Base-by-base conservation (phyloP, 30 jellyfish, hydroid and myxozoan genomes). In the Aurelia coerulea region DNA sequence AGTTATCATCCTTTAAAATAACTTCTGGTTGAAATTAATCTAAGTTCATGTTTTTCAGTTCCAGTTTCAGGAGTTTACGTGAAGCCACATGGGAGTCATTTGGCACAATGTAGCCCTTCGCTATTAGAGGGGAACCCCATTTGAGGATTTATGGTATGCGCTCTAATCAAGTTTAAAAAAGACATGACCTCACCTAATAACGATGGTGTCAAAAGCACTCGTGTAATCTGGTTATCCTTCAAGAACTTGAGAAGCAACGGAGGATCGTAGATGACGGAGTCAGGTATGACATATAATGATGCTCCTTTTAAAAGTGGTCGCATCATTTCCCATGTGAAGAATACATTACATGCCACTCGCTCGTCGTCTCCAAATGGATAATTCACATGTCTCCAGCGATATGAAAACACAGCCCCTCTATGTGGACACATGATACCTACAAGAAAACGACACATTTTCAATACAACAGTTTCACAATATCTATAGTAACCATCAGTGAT, bases 351-450 rank as follows among this genome's bases (percentile, higher is more conserved):
- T 1, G 98, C 98, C 56, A 87, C 91, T 70, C 97, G 33, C 41
- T 92, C 98, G 60, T 71, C 94, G 6, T 73, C 92, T 58, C 64
- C 73, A 62, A 71, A 92, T 3, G 98, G 98, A 76, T 79, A 92
- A 67, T 92, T 72, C 65, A 34, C 65, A 76, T 92, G 98, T 58
- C 98, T 83, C 98, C 98, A 92, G 23, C 64, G 62, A 79, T 92
- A 92, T 16, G 98, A 92, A 68, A 86, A 78, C 7, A 82, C 98
- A 6, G 98, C 95, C 32, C 98, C 98, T 71, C 97, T 60, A 50
- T 92, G 98, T 4, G 96, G 98, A 70, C 98, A 92, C 97, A 86
- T 92, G 14, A 92, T 92, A 10, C 97, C 97, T 90, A 37, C 19
- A 81, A 59, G 19, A 78, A 73, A 68, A 52, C 34, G 64, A 14